These are phyloP conservation scores for Myotis yumanensis DNA, from an alignment of 2,113 vertebrate species.

Conservation along the genomic window DNA sequence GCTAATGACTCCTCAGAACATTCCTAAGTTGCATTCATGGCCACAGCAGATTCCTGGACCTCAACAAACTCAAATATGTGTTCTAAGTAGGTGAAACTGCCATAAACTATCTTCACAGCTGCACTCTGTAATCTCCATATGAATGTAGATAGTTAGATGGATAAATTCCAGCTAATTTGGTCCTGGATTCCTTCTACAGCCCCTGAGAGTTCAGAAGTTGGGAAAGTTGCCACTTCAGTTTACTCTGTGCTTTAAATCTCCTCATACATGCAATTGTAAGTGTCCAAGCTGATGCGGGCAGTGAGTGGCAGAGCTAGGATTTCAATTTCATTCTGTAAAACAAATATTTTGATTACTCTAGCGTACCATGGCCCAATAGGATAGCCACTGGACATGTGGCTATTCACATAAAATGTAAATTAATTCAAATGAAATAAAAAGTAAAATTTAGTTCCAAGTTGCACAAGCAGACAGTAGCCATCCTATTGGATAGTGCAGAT, in stretches of 20 bases:
- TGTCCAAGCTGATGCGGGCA: background rate
- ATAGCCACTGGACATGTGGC: background rate
- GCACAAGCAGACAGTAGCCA: background rate
- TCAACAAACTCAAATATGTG: background rate
- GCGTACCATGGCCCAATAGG: background rate
- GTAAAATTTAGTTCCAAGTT: background rate
- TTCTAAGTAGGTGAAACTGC: background rate
- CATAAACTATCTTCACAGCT: background rate
- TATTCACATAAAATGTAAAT: background rate
- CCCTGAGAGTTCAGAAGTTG: background rate
- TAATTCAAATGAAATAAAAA: background rate
- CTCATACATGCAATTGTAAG: accelerated
- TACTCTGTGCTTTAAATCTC: background rate
- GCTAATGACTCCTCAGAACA: background rate
- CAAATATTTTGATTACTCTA: background rate
- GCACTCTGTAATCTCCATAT: background rate
- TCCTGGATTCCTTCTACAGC: background rate
- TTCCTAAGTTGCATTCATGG: background rate
- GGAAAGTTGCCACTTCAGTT: background rate
- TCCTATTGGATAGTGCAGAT: background rate
- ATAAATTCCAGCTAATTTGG: background rate
- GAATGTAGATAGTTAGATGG: background rate
- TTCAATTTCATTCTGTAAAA: background rate
- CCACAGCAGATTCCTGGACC: background rate
- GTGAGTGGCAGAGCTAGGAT: background rate